Conservation (phyloP, 1,140 invertebrate species). For the Scaptodrosophila lebanonensis region DNA sequence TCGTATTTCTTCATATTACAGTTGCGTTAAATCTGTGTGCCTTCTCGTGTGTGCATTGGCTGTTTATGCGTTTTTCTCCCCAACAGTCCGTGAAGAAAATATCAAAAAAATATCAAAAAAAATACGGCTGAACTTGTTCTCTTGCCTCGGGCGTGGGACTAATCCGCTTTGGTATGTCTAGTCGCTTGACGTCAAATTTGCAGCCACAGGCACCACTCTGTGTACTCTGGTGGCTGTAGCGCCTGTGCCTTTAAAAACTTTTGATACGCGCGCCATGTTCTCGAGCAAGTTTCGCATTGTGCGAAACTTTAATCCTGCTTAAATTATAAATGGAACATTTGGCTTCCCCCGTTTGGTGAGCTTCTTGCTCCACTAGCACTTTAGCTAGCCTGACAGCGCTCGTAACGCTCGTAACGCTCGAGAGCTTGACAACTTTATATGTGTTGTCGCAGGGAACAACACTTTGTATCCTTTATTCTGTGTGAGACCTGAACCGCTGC, state of each 20-base stretch:
- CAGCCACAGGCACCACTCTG: slow-evolving; percentile 38
- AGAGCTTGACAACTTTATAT: slow-evolving; percentile 62
- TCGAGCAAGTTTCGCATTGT: slow-evolving; percentile 63
- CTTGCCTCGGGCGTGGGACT: slow-evolving; percentile 38
- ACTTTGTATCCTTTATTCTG: slow-evolving; percentile 71
- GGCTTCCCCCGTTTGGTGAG: slow-evolving; percentile 24
- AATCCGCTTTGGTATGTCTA: slow-evolving; percentile 70
- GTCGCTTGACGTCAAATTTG: slow-evolving; percentile 63
- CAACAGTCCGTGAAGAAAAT: no score
- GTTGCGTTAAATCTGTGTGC: no score
- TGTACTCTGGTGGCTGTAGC: not conserved
- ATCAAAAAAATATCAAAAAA: no score
- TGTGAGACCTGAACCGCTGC: slow-evolving; percentile 13
- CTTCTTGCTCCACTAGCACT: slow-evolving; percentile 5
- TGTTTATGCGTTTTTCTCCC: no score
- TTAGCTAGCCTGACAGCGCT: slow-evolving; percentile 1
- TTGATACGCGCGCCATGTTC: slow-evolving; percentile 66
- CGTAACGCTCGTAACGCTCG: slow-evolving; percentile 26
- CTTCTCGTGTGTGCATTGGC: no score
- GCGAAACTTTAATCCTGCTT: slow-evolving; percentile 70
- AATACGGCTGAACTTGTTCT: slow-evolving; percentile 20
- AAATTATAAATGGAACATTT: slow-evolving; percentile 74
- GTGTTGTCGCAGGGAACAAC: slow-evolving; percentile 63
- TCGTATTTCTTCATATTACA: no score
- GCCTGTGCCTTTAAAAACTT: slow-evolving; percentile 46